Evolutionary conservation across 2,888 invertebrate genomes (phyloP), one percentile per base, ranked within the genome.

Genomic region (Tipula unca): DNA sequence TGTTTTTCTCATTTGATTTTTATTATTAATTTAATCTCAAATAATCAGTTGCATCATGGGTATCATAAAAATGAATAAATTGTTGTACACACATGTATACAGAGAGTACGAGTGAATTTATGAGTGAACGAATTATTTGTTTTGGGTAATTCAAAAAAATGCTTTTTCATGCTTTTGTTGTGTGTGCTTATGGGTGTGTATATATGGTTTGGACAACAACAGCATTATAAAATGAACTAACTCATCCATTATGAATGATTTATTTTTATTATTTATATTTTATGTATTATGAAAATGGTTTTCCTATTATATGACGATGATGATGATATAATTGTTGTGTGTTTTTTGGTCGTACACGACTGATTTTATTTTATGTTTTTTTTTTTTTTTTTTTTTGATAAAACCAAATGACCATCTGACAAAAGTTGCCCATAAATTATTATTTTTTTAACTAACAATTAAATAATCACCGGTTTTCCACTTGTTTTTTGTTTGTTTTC

Each of bases 401-500:
- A 48, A 48, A 69, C 69, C 69, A 69, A 69, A 69, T 69, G 69
- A 69, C 69, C 69, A 69, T 69, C 69, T 69, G 69, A 69, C 69
- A 20, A 69, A 69, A 69, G 20, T 69, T 10, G 6, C 10, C 69
- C 69, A 69, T 69, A 25, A 20, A 25, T 69, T 69, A 25, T 69
- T 69, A 69, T 69, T 8, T 69, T 69, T 32, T 69, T 69, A 25
- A 69, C 69, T 69, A 69, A 69, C 69, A 69, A 69, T 69, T 69
- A 69, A 69, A 69, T 69, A 69, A 69, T 69, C 69, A 69, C 69
- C 69, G 69, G 69, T 69, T 69, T 69, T 69, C 69, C 69, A 69
- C 69, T 69, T 69, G 69, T 69, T 20, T 48, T n/a, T 25, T 69
- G 69, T 69, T 69, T 69, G 69, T 69, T 69, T 25, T 69, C 69